Conservation (phyloP, 2,797 vertebrate genomes). For the Darevskia mixta region DNA sequence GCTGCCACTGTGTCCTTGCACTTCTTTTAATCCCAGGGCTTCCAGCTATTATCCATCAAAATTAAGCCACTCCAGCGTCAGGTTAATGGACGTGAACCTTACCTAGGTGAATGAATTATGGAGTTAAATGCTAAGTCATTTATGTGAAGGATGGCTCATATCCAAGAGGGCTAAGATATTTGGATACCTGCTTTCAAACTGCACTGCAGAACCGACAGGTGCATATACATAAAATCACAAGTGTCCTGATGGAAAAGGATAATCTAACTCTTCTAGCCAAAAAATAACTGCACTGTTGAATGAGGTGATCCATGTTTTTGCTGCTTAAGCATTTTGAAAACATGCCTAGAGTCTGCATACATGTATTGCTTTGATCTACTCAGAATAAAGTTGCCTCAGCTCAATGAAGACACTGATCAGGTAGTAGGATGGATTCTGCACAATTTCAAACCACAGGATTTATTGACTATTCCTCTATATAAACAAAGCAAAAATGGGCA, state of each 20-base stretch:
- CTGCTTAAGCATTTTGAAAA: not conserved
- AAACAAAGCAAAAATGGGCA: not conserved
- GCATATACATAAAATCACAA: not conserved
- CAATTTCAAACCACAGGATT: not conserved
- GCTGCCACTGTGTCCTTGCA: not conserved
- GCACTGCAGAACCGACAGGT: accelerated
- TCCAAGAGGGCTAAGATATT: not conserved
- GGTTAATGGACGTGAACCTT: not conserved
- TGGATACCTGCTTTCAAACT: not conserved
- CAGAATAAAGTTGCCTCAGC: not conserved
- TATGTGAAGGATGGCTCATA: not conserved
- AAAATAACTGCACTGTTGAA: not conserved
- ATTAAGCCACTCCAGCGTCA: not conserved
- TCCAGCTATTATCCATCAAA: not conserved
- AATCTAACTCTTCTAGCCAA: too few species aligned
- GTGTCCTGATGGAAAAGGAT: accelerated
- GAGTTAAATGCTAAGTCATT: not conserved
- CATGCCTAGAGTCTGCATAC: not conserved
- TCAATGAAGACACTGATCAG: not conserved
- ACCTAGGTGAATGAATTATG: not conserved
- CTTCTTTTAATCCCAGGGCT: conserved; percentile 28
- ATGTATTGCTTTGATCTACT: not conserved
- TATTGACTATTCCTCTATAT: not conserved
- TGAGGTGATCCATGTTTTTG: not conserved
- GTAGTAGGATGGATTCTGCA: not conserved